A percentile compares a stretch with the other conserved stretches of the same genome.
These are phyloP conservation scores for Leptoclinus maculatus DNA, from an alignment of 2,797 vertebrate genomes.

Conservation along the genomic window DNA sequence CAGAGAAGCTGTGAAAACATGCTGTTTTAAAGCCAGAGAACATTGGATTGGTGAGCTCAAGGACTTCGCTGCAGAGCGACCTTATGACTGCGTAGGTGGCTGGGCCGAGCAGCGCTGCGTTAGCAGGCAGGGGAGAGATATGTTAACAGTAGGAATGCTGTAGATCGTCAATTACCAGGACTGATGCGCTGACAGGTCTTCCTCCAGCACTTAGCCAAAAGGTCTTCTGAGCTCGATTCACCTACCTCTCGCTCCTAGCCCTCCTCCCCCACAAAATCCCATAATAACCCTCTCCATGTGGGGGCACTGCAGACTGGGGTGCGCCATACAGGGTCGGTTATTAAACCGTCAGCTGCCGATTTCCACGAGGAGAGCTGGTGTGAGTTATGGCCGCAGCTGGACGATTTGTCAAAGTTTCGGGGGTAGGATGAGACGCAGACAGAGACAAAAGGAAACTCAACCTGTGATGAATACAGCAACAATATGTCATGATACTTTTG, in stretches of 20 bases:
- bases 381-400: constrained; percentile 8
- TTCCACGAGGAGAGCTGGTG: constrained; percentile 1
- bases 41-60: constrained; percentile 48
- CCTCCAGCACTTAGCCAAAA: constrained; percentile 23
- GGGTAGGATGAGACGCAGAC: background rate
- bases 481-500: background rate
- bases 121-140: constrained; percentile 34
- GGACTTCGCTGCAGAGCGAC: constrained; percentile 42
- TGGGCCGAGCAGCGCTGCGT: constrained; percentile 7
- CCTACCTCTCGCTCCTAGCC: constrained; percentile 34
- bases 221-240: constrained; percentile 48
- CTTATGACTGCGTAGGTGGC: constrained; percentile 60
- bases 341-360: constrained; percentile 32
- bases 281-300: constrained; percentile 37
- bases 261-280: constrained; percentile 30
- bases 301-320: background rate
- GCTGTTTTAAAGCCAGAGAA: constrained; percentile 51
- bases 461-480: background rate
- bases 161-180: constrained; percentile 54
- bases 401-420: constrained; percentile 1
- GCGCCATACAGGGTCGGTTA: background rate
- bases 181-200: constrained; percentile 45
- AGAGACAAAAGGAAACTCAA: background rate
- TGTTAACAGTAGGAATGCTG: constrained; percentile 42
- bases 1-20: constrained; percentile 36